phyloP scores from a whole-genome alignment of 2,888 invertebrate genomes.

The Lithodes maja region DNA sequence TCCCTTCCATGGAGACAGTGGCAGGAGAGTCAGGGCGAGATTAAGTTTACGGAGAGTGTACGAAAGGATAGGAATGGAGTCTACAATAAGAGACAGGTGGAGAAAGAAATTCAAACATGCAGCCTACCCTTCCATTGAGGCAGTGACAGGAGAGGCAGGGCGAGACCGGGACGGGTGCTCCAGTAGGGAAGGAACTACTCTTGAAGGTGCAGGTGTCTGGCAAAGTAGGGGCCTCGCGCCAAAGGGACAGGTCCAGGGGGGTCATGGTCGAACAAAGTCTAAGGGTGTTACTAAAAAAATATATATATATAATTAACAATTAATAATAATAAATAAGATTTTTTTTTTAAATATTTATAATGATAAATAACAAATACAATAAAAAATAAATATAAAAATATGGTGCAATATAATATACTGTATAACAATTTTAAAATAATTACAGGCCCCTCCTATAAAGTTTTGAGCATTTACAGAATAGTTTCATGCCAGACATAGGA shows the following conservation, averaged over 20 bases:
- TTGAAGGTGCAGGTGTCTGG: conserved; percentile 20
- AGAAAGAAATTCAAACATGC: no score
- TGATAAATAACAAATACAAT: no score
- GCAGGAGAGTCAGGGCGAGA: conserved; percentile 54
- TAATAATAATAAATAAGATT: neutral
- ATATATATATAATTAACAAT: neutral
- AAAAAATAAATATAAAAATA: no score
- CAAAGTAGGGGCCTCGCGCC: conserved; percentile 29
- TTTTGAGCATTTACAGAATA: no score
- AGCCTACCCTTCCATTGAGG: conserved; percentile 30
- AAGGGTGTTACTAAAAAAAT: conserved; percentile 35
- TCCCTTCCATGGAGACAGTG: conserved; percentile 43
- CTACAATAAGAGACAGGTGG: no score
- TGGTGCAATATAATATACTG: no score
- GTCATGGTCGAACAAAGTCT: conserved; percentile 16
- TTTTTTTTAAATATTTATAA: neutral
- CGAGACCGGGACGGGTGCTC: conserved; percentile 32
- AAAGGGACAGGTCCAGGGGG: conserved; percentile 44
- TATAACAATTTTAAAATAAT: no score
- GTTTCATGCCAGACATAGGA: no score
- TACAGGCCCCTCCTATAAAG: no score
- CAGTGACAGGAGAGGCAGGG: conserved; percentile 57
- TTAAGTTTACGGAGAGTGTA: neutral
- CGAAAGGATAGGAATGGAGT: no score
- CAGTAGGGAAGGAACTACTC: conserved; percentile 15